A percentile compares a stretch with the other conserved stretches of the same genome.
Conservation (phyloP, 2,797 vertebrate genomes). For the Gila robusta region DNA sequence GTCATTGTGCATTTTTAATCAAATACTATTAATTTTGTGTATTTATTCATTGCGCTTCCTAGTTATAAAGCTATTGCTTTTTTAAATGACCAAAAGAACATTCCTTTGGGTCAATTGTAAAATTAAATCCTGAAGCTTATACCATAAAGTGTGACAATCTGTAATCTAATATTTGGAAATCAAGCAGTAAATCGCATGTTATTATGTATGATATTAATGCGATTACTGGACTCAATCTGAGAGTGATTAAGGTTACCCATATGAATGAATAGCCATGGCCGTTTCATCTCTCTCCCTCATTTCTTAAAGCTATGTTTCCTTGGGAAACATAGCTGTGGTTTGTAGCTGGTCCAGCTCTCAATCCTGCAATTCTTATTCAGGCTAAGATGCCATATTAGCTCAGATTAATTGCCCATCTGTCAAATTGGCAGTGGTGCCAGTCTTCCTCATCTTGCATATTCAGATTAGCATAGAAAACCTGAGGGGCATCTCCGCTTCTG, state of each 20-base stretch:
- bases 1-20: neutral
- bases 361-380: slow-evolving; percentile 78
- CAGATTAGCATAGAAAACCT: slow-evolving; percentile 58
- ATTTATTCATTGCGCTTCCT: neutral
- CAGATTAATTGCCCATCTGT: slow-evolving; percentile 86
- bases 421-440: slow-evolving; percentile 77
- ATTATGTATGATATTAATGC: slow-evolving; percentile 49
- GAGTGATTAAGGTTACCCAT: slow-evolving; percentile 51
- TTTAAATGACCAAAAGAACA: neutral
- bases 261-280: slow-evolving; percentile 52
- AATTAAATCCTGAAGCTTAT: neutral
- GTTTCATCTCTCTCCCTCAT: slow-evolving; percentile 63
- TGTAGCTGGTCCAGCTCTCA: slow-evolving; percentile 72
- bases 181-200: neutral
- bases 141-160: neutral
- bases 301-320: slow-evolving; percentile 59
- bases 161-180: slow-evolving; percentile 23
- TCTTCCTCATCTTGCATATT: slow-evolving; percentile 61
- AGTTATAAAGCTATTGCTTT: neutral
- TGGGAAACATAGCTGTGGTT: slow-evolving; percentile 67
- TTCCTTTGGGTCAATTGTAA: neutral
- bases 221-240: slow-evolving; percentile 46
- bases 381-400: slow-evolving; percentile 81
- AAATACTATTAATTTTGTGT: neutral
- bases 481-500: slow-evolving; percentile 37